Base-by-base conservation (phyloP, 2,113 vertebrate genomes). In the Semnopithecus entellus region DNA sequence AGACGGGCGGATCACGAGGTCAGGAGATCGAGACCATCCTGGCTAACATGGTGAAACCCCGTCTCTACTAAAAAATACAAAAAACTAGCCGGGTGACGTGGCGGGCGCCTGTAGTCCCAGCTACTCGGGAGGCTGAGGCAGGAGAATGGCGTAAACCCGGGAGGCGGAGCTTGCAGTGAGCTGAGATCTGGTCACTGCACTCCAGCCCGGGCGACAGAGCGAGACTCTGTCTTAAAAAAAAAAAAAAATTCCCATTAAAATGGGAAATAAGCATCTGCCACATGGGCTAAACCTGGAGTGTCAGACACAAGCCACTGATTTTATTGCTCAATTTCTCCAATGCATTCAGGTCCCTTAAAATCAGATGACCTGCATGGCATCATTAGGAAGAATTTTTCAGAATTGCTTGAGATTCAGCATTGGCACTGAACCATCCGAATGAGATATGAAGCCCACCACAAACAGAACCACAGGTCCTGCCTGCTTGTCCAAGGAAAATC, bases 261-360 rank as follows among this genome's bases (percentile, higher is more conserved):
- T 59, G 16, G 40, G 23, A 80, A 87, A 80, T 80, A 91, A 40
- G 27, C 61, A 25, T 52, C 55, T 82, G 66, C 79, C 50, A 82
- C 23, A 72, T 84, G 45, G 40, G 43, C 16, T 84, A 52, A 95
- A 43, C 50, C 17, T 59, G 73, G 50, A 48, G 35, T 50, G 13
- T 68, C 30, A 30, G 52, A 90, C 23, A 79, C 23, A 79, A 61
- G 22, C 50, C 35, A 61, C 16, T 91, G 75, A 20, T 88, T 95
- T 72, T 92, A 88, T 82, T 81, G 68, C n/a, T 92, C 20, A 81
- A 81, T 72, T 87, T 92, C 66, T 82, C 35, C 61, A 87, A 64
- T 52, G 38, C 30, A 61, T 50, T 87, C 45, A 52, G 52, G 43
- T 92, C 73, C 52, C 35, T 91, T 89, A 83, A 75, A 94, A 52